Evolutionary conservation across 2,888 invertebrate genomes (phyloP), one percentile per base, ranked within the genome.

Genomic region (Trissoscelio sp.): DNA sequence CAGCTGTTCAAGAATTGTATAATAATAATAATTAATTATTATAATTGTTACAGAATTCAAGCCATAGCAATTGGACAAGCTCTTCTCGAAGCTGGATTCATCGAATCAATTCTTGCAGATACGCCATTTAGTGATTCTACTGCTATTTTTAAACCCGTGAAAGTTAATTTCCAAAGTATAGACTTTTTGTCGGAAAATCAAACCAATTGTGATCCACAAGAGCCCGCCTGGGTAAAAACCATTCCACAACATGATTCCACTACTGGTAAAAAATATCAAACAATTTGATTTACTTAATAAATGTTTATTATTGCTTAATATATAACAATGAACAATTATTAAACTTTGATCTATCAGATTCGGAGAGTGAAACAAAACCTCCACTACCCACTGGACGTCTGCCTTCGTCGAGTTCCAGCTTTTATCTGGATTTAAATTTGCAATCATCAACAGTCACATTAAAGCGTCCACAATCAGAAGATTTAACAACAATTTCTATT

Each of bases 51-150:
- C 88, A 95, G 96, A 86, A 92, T 94, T n/a, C 95, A 96, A 92
- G 97, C 96, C 0, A 93, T 93, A 9, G 94, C 94, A 16, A 94
- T 97, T 79, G 96, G 96, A 62, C 96, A 97, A 90, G 95, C 95
- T 14, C 92, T 97, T 37, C 89, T 97, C 12, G 95, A 95, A 88
- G 95, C 95, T 0, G 95, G 95, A 12, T 95, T 95, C 86, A 93
- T 97, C 86, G 96, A 96, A 88, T 93, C 94, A 73, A 91, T 94
- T 7, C 75, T 87, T 20, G 79, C 86, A n/a, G 91, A 91, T 20
- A 88, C 86, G 62, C 87, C 90, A 0, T 93, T 93, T 83, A 91
- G 91, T 20, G 93, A 93, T 86, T 92, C 92, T 1, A 90, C 92
- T 57, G 89, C 91, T 1, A 87, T 93, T 51, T 93, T 93, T 73